Conservation (phyloP, 2,113 vertebrate species). For the Mormyrus iriodes region DNA sequence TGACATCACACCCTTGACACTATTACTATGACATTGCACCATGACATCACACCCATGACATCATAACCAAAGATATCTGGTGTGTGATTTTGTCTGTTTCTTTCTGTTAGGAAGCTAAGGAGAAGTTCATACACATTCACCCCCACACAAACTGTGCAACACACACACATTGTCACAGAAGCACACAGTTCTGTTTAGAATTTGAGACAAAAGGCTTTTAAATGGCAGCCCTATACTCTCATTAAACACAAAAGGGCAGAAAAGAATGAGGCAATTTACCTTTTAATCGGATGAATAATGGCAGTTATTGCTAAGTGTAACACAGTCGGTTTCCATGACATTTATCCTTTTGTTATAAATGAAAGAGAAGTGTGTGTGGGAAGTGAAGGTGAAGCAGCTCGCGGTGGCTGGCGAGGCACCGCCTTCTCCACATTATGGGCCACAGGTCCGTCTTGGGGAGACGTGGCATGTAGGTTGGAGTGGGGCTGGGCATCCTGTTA, state of each 20-base stretch:
- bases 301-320: slow-evolving; percentile 47
- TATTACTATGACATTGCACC: not conserved
- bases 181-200: slow-evolving; percentile 33
- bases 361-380: slow-evolving; percentile 40
- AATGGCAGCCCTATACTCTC: slow-evolving; percentile 20
- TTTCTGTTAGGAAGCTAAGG: not conserved
- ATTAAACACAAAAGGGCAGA: slow-evolving; percentile 4
- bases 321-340: slow-evolving; percentile 42
- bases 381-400: not conserved
- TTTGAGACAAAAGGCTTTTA: slow-evolving; percentile 39
- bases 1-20: not conserved
- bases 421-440: not conserved
- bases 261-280: slow-evolving; percentile 35
- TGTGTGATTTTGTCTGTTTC: not conserved
- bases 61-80: too few species aligned
- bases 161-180: not conserved
- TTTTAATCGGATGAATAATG: slow-evolving; percentile 43
- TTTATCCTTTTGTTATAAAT: slow-evolving; percentile 50
- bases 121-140: not conserved
- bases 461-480: not conserved
- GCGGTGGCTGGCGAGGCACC: not conserved
- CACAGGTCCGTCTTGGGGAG: not conserved
- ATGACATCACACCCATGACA: not conserved
- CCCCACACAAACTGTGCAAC: not conserved
- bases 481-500: not conserved